These are phyloP conservation scores for Tillus elongatus DNA, from an alignment of 2,888 invertebrate species.

Conservation along the genomic window DNA sequence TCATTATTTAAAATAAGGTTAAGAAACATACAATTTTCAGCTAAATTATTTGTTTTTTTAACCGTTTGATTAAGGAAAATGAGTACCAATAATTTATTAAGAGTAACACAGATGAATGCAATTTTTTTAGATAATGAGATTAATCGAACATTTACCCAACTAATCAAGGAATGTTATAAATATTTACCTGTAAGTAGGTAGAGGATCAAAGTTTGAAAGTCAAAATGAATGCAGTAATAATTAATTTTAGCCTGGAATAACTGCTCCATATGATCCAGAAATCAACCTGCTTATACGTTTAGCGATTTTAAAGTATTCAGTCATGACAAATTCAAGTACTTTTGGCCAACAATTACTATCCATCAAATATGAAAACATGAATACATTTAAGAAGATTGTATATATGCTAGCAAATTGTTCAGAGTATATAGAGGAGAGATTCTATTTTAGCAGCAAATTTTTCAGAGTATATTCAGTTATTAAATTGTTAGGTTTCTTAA, in stretches of 20 bases:
- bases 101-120: constrained; percentile 56
- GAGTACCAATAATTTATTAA: constrained; percentile 30
- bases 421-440: constrained; percentile 54
- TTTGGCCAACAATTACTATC: constrained; percentile 80
- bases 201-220: constrained; percentile 6
- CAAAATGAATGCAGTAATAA: too few species aligned
- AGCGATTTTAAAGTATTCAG: constrained; percentile 61
- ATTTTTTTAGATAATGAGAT: constrained; percentile 73
- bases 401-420: constrained; percentile 53
- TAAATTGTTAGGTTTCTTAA: constrained; percentile 52
- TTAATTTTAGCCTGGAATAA: constrained; percentile 54
- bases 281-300: constrained; percentile 58
- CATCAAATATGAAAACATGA: constrained; percentile 60
- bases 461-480: constrained; percentile 50
- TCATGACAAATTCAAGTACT: constrained; percentile 57
- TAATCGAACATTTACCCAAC: constrained; percentile 58
- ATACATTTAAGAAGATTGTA: constrained; percentile 49
- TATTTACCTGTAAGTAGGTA: constrained; percentile 52
- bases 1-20: not conserved
- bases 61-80: too few species aligned
- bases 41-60: too few species aligned
- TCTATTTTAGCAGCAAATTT: constrained; percentile 28
- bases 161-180: constrained; percentile 55
- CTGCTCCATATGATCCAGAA: constrained; percentile 58
- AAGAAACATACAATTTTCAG: too few species aligned